Conservation (phyloP, 2,113 vertebrate species). For the Xiphophorus couchianus region DNA sequence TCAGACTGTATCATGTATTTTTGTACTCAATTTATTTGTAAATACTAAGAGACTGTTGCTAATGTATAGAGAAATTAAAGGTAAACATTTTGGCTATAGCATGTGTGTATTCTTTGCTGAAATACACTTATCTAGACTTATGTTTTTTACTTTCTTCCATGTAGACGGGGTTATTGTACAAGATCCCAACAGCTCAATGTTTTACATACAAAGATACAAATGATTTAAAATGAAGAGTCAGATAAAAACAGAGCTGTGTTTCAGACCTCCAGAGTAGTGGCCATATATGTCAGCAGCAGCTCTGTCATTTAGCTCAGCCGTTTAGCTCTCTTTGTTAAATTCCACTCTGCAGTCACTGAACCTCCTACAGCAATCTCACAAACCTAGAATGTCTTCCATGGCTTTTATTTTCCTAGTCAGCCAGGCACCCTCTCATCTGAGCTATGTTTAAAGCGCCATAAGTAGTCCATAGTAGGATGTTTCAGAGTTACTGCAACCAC, state of each 20-base stretch:
- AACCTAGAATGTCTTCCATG: conserved; percentile 56
- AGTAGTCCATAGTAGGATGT: conserved; percentile 39
- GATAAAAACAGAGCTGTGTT: not conserved
- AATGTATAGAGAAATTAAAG: too few relatives aligned
- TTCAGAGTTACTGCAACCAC: conserved; percentile 49
- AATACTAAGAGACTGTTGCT: too few relatives aligned
- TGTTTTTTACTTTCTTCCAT: not conserved
- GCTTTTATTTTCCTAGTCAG: conserved; percentile 46
- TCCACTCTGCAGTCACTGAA: conserved; percentile 64
- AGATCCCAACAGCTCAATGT: not conserved
- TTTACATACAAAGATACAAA: not conserved
- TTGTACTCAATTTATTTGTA: too few relatives aligned
- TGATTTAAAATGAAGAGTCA: not conserved
- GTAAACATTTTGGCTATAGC: too few relatives aligned
- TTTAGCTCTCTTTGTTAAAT: conserved; percentile 52
- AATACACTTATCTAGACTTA: not conserved
- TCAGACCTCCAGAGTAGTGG: conserved; percentile 32
- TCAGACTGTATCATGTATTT: too few relatives aligned
- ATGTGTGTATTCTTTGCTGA: too few relatives aligned
- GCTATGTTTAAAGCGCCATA: conserved; percentile 57
- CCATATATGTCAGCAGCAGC: conserved; percentile 51
- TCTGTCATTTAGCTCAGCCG: conserved; percentile 65
- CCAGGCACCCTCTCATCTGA: conserved; percentile 29
- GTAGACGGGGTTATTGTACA: not conserved
- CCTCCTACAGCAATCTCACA: conserved; percentile 57